Evolutionary conservation across 2,797 vertebrate species (phyloP).

Genomic region (Trachops cirrhosus): DNA sequence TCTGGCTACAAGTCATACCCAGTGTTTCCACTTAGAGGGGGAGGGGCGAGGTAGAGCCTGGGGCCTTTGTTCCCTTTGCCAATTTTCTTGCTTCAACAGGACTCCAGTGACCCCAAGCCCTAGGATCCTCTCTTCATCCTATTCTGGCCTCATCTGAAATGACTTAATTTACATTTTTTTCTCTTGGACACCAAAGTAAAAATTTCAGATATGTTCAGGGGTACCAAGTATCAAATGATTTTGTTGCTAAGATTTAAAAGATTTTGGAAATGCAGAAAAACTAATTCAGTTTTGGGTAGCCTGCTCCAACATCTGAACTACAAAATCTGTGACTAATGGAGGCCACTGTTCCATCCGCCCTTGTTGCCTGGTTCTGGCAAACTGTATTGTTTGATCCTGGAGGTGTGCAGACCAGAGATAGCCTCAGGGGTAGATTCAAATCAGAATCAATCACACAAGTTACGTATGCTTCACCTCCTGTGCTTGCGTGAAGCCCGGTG

Average conservation of each 20-base stretch:
- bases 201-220: not conserved
- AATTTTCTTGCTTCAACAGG: not conserved
- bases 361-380: not conserved
- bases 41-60: not conserved
- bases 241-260: not conserved
- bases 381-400: not conserved
- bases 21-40: not conserved
- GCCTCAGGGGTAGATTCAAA: not conserved
- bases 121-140: not conserved
- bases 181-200: not conserved
- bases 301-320: not conserved
- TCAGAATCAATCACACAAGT: not conserved
- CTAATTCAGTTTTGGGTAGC: not conserved
- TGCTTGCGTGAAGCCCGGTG: not conserved
- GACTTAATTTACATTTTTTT: not conserved
- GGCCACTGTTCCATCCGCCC: not conserved
- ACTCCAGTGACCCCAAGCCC: not conserved
- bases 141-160: not conserved
- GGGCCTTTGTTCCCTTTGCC: not conserved
- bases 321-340: not conserved
- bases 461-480: not conserved
- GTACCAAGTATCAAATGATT: not conserved
- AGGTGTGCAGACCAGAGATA: not conserved
- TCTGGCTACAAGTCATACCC: not conserved
- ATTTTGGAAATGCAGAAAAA: conserved; percentile 6